phyloP scores from a whole-genome alignment of 1,140 invertebrate species.

The Anastatus disparis region DNA sequence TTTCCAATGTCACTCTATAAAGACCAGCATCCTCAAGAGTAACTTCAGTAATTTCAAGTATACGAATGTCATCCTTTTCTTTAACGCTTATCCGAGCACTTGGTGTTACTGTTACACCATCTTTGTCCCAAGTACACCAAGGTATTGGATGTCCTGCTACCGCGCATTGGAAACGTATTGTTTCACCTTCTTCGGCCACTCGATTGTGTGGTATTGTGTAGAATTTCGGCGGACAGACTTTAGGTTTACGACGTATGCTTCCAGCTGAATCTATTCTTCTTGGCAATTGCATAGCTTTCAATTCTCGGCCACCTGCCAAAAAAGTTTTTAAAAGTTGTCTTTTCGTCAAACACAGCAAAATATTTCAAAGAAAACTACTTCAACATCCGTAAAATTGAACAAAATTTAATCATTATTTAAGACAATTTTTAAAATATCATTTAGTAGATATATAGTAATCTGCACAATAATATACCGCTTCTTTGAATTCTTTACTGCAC shows the following conservation, averaged over 20 bases:
- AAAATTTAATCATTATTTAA: no score
- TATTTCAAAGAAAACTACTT: no score
- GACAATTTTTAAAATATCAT: no score
- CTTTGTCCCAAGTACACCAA: constrained; percentile 85
- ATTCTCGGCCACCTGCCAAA: constrained; percentile 53
- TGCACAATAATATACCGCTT: no score
- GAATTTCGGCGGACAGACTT: constrained; percentile 79
- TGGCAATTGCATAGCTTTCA: constrained; percentile 50
- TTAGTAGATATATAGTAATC: no score
- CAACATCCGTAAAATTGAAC: no score
- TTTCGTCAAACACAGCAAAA: no score
- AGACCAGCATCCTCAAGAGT: constrained; percentile 82
- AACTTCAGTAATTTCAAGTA: constrained; percentile 82
- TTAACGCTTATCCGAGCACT: constrained; percentile 75
- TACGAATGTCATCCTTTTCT: constrained; percentile 80
- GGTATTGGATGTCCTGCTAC: constrained; percentile 81
- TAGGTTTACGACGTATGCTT: constrained; percentile 48
- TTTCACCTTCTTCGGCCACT: constrained; percentile 84
- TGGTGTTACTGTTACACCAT: constrained; percentile 73
- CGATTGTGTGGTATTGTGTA: constrained; percentile 88
- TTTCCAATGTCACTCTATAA: constrained; percentile 83
- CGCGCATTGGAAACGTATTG: constrained; percentile 82
- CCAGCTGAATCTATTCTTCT: constrained; percentile 42
- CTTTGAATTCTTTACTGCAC: no score
- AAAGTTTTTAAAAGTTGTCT: no score